Conservation (phyloP, 2,113 vertebrate species). For the Azemiops feae region DNA sequence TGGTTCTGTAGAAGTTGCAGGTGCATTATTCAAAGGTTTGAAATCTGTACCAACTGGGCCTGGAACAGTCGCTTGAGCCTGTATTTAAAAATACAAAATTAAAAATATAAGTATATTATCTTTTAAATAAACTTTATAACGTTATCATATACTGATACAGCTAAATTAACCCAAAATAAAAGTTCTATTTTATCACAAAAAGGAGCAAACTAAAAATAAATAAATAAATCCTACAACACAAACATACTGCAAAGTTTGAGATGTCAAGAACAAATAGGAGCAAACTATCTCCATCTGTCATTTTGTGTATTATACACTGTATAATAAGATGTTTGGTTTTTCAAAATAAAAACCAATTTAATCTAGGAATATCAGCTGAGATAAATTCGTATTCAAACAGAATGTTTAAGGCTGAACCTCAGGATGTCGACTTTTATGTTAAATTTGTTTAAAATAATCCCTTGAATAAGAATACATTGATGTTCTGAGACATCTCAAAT, state of each 20-base stretch:
- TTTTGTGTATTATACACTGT: neutral
- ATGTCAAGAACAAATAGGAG: slow-evolving; percentile 52
- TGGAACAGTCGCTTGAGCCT: slow-evolving; percentile 89
- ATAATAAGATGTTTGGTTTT: slow-evolving; percentile 23
- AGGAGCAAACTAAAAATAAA: slow-evolving; percentile 52
- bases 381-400: slow-evolving; percentile 39
- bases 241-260: slow-evolving; percentile 35
- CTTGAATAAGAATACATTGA: slow-evolving; percentile 8
- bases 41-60: slow-evolving; percentile 87
- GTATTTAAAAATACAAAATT: slow-evolving; percentile 54
- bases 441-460: slow-evolving; percentile 19
- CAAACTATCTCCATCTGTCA: slow-evolving; percentile 27
- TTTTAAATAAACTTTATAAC: slow-evolving; percentile 18
- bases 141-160: slow-evolving; percentile 22
- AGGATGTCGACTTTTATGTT: slow-evolving; percentile 1
- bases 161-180: slow-evolving; percentile 56
- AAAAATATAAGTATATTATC: slow-evolving; percentile 32
- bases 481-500: neutral
- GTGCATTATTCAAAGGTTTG: slow-evolving; percentile 84
- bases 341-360: slow-evolving; percentile 31
- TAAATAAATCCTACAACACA: slow-evolving; percentile 44
- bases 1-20: slow-evolving; percentile 82
- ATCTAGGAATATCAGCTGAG: slow-evolving; percentile 47
- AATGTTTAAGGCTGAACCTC: slow-evolving; percentile 24
- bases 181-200: slow-evolving; percentile 53